Conservation (phyloP, 2,797 vertebrate species). For the Benthosema pterotum region DNA sequence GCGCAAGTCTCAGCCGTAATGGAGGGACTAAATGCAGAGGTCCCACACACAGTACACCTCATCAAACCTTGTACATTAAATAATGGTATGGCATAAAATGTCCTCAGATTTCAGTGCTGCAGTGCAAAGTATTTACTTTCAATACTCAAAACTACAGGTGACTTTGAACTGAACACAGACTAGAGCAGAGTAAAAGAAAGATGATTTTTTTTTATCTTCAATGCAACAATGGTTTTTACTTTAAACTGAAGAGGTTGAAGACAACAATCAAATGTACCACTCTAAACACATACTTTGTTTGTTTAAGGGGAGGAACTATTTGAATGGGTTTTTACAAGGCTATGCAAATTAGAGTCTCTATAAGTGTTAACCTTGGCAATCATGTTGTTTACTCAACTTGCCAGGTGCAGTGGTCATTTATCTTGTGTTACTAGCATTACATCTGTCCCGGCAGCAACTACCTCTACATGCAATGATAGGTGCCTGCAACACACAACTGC, state of each 20-base stretch:
- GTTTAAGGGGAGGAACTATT: conserved; percentile 35
- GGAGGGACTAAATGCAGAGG: no score
- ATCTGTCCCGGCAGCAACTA: conserved; percentile 39
- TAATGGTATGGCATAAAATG: no score
- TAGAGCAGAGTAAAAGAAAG: no score
- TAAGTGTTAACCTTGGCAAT: conserved; percentile 67
- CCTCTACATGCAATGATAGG: conserved; percentile 17
- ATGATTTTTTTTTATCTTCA: neutral
- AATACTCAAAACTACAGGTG: no score
- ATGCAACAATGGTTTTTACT: neutral
- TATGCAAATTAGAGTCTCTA: conserved; percentile 63
- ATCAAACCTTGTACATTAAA: no score
- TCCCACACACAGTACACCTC: no score
- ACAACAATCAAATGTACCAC: neutral
- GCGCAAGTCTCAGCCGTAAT: no score
- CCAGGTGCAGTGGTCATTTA: conserved; percentile 64
- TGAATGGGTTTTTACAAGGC: conserved; percentile 56
- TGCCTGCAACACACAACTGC: conserved; percentile 23
- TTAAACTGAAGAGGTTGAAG: neutral
- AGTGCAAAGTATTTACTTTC: no score
- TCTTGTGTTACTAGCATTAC: conserved; percentile 38
- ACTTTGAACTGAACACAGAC: no score
- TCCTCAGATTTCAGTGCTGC: no score
- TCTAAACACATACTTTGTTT: conserved; percentile 52
- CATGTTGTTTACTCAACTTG: conserved; percentile 56